These are phyloP conservation scores for Hydra vulgaris DNA, from an alignment of 30 jellyfish, hydroid and myxozoan species.

Conservation along the genomic window DNA sequence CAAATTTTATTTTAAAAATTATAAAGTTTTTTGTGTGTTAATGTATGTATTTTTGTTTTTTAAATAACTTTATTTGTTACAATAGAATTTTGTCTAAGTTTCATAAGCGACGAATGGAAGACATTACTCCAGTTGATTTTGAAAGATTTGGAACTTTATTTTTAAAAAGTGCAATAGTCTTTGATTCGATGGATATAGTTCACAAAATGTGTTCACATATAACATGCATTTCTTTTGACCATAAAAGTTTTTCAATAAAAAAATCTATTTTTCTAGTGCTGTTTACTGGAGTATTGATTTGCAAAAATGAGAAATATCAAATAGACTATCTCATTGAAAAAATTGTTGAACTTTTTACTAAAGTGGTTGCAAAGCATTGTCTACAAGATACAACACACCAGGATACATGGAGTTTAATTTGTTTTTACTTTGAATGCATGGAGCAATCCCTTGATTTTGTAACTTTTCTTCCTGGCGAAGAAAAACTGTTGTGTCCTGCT, in stretches of 20 bases:
- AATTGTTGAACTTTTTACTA: background rate
- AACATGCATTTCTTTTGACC: conserved; percentile 14
- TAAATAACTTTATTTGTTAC: too few relatives aligned
- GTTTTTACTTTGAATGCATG: conserved; percentile 14
- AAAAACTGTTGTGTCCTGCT: background rate
- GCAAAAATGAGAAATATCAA: conserved; percentile 23
- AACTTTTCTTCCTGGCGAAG: background rate
- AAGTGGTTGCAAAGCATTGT: background rate
- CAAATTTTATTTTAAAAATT: too few relatives aligned
- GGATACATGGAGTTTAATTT: conserved; percentile 3
- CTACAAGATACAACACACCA: background rate
- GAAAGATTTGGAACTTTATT: conserved; percentile 44
- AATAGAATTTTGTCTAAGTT: conserved; percentile 78
- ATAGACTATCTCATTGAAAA: background rate
- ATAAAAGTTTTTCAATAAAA: conserved; percentile 19
- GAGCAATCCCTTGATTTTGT: conserved; percentile 6
- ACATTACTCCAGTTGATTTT: conserved; percentile 43
- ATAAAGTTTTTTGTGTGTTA: too few relatives aligned
- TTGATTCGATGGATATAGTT: conserved; percentile 37
- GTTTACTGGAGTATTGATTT: conserved; percentile 40
- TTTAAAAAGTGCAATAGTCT: conserved; percentile 26
- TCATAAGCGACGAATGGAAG: conserved; percentile 71
- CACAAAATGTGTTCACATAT: conserved; percentile 41
- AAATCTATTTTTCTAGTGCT: conserved; percentile 17
- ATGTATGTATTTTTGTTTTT: too few relatives aligned